Percentiles rank a stretch among this genome's conserved stretches.
Evolutionary conservation across 2,888 invertebrate species (phyloP).

Genomic region (Cryptus viduatorius): DNA sequence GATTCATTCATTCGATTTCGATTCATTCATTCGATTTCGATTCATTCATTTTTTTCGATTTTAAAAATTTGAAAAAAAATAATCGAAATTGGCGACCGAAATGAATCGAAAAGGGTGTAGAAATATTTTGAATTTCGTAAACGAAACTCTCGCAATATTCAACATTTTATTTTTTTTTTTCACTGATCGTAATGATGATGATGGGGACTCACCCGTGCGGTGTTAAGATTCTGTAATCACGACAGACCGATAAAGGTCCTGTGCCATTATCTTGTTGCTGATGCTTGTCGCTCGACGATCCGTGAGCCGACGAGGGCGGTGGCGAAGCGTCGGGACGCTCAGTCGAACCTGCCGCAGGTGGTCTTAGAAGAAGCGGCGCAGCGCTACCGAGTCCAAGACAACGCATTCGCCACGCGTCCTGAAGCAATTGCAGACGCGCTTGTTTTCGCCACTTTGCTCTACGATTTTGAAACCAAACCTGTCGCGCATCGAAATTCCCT

Average conservation of each 20-base stretch:
- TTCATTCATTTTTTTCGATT: too few species aligned
- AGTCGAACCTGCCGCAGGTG: constrained; percentile 76
- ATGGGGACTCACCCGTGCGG: constrained; percentile 77
- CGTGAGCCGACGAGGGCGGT: constrained; percentile 70
- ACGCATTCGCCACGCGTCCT: constrained; percentile 96
- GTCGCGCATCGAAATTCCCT: constrained; percentile 44
- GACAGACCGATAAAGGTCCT: constrained; percentile 75
- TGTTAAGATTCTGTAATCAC: constrained; percentile 80
- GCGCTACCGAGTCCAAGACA: constrained; percentile 88
- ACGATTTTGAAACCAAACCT: constrained; percentile 97
- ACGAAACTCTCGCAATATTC: too few species aligned
- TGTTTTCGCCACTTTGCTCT: constrained; percentile 97
- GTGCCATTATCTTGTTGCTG: constrained; percentile 66
- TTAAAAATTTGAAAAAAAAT: too few species aligned
- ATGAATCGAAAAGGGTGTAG: too few species aligned
- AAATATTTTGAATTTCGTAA: too few species aligned
- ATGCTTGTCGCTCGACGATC: constrained; percentile 70
- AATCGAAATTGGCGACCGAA: too few species aligned
- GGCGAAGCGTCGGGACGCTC: constrained; percentile 77
- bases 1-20: too few species aligned
- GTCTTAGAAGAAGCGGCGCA: constrained; percentile 82
- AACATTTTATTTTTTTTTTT: too few species aligned
- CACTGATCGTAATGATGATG: too few species aligned
- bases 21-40: too few species aligned
- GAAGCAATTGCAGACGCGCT: constrained; percentile 93